phyloP scores from a whole-genome alignment of 2,797 vertebrate species.

The Phalloptychus januarius region DNA sequence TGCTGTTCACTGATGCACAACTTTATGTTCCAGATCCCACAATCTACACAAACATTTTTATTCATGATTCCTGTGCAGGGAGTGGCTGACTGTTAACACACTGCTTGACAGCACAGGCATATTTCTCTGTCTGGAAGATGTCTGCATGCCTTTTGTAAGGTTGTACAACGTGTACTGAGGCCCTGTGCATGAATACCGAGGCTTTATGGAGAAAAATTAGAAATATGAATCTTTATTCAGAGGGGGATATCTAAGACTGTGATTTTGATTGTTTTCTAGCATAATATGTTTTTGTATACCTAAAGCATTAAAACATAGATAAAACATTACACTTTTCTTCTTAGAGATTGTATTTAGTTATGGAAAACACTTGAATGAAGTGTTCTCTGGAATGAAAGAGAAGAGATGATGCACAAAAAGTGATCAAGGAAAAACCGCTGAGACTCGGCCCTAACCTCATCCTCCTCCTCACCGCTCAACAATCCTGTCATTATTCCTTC shows the following conservation, averaged over 20 bases:
- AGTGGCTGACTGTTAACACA: conserved; percentile 43
- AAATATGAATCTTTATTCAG: not conserved
- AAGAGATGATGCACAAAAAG: conserved; percentile 14
- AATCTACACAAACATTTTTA: conserved; percentile 66
- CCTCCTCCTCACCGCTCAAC: conserved; percentile 59
- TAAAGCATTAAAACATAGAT: not conserved
- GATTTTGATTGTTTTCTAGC: not conserved
- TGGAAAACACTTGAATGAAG: not conserved
- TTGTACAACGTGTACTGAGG: conserved; percentile 37
- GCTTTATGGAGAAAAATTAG: not conserved
- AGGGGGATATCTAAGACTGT: not conserved
- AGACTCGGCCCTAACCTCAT: conserved; percentile 49
- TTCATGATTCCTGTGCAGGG: conserved; percentile 63
- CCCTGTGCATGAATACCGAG: conserved; percentile 8
- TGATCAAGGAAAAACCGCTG: conserved; percentile 43
- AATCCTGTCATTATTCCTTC: conserved; percentile 73
- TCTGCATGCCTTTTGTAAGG: conserved; percentile 36
- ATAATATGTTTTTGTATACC: not conserved
- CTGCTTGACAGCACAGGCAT: conserved; percentile 60
- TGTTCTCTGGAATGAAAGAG: conserved; percentile 14
- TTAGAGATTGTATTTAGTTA: not conserved
- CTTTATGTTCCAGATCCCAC: conserved; percentile 52
- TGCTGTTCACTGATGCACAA: conserved; percentile 63
- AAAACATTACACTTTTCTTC: not conserved
- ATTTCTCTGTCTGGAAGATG: conserved; percentile 63